Conservation (phyloP, 2,888 invertebrate species). For the Itoplectis maculator region DNA sequence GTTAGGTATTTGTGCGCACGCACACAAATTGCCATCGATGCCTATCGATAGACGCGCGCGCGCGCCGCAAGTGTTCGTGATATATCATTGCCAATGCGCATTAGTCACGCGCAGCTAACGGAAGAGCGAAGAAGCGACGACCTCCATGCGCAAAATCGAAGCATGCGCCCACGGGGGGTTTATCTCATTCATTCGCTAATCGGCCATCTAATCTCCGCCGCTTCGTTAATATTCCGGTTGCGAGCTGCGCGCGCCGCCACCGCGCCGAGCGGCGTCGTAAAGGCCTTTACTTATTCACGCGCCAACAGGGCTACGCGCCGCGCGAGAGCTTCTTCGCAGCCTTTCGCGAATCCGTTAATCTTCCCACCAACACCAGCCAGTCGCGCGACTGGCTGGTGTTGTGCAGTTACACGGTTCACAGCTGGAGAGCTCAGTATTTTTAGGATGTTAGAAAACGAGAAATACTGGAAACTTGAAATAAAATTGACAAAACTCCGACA, state of each 20-base stretch:
- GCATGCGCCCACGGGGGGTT: constrained; percentile 29
- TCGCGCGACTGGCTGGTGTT: neutral
- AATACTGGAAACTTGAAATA: neutral
- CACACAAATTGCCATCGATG: neutral
- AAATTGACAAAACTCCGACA: neutral
- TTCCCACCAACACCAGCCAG: constrained; percentile 20
- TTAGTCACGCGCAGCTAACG: constrained; percentile 30
- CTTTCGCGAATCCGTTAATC: constrained; percentile 51
- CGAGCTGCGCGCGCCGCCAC: constrained; percentile 10
- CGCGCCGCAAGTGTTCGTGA: constrained; percentile 2
- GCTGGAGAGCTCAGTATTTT: neutral
- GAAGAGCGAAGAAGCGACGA: constrained; percentile 38
- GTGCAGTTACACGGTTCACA: neutral
- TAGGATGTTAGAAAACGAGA: neutral
- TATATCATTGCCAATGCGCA: constrained; percentile 28
- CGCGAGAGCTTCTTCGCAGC: constrained; percentile 14
- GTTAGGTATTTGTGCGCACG: constrained; percentile 27
- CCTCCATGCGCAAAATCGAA: constrained; percentile 36
- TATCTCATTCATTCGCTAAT: constrained; percentile 55
- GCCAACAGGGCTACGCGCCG: constrained; percentile 4
- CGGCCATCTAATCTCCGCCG: constrained; percentile 45
- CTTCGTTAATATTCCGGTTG: constrained; percentile 52
- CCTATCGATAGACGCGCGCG: neutral
- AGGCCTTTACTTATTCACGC: constrained; percentile 39
- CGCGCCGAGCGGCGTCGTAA: neutral